These are phyloP conservation scores for Drosophila recens DNA, from an alignment of 2,888 invertebrate genomes.

Conservation along the genomic window DNA sequence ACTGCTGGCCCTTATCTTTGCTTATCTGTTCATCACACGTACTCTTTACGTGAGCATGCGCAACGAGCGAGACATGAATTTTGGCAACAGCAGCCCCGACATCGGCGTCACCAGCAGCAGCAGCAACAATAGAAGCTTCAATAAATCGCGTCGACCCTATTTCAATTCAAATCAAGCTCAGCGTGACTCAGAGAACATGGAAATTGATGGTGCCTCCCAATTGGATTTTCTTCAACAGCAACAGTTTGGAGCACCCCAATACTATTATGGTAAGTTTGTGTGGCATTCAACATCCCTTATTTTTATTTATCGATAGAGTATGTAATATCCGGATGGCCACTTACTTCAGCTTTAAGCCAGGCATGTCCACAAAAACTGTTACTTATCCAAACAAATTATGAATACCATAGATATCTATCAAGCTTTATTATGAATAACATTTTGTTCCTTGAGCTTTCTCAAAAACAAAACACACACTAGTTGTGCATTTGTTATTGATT, in stretches of 20 bases:
- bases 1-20: constrained; percentile 88
- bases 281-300: background rate
- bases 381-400: too few relatives aligned
- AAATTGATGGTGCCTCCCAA: background rate
- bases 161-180: constrained; percentile 28
- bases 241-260: constrained; percentile 48
- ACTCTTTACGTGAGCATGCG: constrained; percentile 84
- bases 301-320: too few relatives aligned
- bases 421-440: too few relatives aligned
- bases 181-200: constrained; percentile 20
- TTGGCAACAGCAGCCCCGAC: constrained; percentile 63
- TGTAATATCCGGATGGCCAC: too few relatives aligned
- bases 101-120: constrained; percentile 3
- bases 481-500: too few relatives aligned
- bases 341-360: too few relatives aligned
- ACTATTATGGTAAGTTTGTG: constrained; percentile 55
- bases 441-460: too few relatives aligned
- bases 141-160: constrained; percentile 23
- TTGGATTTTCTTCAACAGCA: constrained; percentile 2
- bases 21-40: constrained; percentile 87
- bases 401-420: too few relatives aligned
- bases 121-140: constrained; percentile 20
- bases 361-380: too few relatives aligned
- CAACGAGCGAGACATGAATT: constrained; percentile 83
- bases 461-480: too few relatives aligned